phyloP scores from a whole-genome alignment of 2,888 invertebrate species.

The Caenorhabditis doughertyi region DNA sequence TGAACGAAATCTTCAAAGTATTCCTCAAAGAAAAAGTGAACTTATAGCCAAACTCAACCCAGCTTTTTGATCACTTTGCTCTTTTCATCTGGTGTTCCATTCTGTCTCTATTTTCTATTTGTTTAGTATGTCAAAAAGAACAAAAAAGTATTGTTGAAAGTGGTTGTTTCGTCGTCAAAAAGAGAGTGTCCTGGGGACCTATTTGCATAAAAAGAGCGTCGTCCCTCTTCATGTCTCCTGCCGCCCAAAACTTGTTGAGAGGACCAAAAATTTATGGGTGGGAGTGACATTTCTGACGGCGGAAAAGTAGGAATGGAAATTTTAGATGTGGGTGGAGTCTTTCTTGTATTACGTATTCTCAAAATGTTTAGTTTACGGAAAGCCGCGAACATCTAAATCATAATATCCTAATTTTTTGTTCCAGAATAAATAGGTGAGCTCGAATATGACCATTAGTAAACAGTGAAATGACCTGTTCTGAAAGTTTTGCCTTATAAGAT shows the following conservation, averaged over 20 bases:
- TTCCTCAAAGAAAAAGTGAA: not conserved
- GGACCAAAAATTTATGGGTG: constrained; percentile 55
- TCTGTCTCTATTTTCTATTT: constrained; percentile 2
- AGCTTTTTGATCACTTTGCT: not conserved
- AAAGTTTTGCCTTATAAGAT: too few relatives aligned
- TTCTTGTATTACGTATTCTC: constrained; percentile 40
- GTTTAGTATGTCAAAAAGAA: constrained; percentile 10
- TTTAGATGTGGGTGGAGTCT: constrained; percentile 25
- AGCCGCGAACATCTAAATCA: constrained; percentile 26
- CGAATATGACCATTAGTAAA: too few relatives aligned
- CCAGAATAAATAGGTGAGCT: too few relatives aligned
- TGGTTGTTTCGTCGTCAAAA: constrained; percentile 22
- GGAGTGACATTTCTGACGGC: constrained; percentile 38
- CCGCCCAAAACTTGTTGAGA: constrained; percentile 24
- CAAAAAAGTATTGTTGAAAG: constrained; percentile 32
- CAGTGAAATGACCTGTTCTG: too few relatives aligned
- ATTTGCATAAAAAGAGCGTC: constrained; percentile 58
- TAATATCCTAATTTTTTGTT: too few relatives aligned
- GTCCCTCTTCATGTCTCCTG: constrained; percentile 1
- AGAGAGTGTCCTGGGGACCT: constrained; percentile 11
- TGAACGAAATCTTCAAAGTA: constrained; percentile 15
- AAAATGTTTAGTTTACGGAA: constrained; percentile 8
- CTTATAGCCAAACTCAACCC: too few relatives aligned
- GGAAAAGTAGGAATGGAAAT: constrained; percentile 40
- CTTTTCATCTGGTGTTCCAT: not conserved